phyloP scores from a whole-genome alignment of 2,797 vertebrate genomes.

The Aquila chrysaetos region DNA sequence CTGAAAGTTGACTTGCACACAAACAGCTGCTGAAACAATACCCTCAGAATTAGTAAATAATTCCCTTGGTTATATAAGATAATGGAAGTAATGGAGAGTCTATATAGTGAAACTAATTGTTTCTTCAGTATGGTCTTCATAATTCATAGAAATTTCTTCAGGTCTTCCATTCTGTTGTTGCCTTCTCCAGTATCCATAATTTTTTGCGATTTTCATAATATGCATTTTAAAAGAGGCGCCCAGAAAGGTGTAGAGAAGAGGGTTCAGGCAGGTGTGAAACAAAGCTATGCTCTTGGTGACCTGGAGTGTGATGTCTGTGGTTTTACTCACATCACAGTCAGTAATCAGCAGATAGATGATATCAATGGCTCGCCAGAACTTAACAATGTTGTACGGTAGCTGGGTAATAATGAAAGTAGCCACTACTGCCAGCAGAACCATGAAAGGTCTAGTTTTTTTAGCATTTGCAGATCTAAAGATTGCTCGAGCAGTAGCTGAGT shows the following conservation, averaged over 20 bases:
- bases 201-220: slow-evolving; percentile 82
- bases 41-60: not conserved
- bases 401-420: slow-evolving; percentile 86
- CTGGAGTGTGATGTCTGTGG: slow-evolving; percentile 81
- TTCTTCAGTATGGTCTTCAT: slow-evolving; percentile 78
- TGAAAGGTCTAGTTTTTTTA: slow-evolving; percentile 79
- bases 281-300: slow-evolving; percentile 87
- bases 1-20: not conserved
- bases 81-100: not conserved
- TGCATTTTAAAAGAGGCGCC: slow-evolving; percentile 86
- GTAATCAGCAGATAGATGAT: slow-evolving; percentile 82
- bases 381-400: slow-evolving; percentile 87
- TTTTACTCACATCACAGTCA: slow-evolving; percentile 82
- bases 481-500: slow-evolving; percentile 73
- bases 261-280: slow-evolving; percentile 91
- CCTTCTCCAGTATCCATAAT: slow-evolving; percentile 67
- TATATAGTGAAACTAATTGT: slow-evolving; percentile 86
- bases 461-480: slow-evolving; percentile 76
- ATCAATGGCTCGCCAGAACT: slow-evolving; percentile 84
- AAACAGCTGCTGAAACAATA: not conserved
- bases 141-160: slow-evolving; percentile 77
- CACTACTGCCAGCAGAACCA: slow-evolving; percentile 84
- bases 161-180: slow-evolving; percentile 50
- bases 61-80: not conserved
- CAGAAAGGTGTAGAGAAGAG: slow-evolving; percentile 85